Evolutionary conservation across 2,888 invertebrate species (phyloP).

Genomic region (Orthosia incerta): DNA sequence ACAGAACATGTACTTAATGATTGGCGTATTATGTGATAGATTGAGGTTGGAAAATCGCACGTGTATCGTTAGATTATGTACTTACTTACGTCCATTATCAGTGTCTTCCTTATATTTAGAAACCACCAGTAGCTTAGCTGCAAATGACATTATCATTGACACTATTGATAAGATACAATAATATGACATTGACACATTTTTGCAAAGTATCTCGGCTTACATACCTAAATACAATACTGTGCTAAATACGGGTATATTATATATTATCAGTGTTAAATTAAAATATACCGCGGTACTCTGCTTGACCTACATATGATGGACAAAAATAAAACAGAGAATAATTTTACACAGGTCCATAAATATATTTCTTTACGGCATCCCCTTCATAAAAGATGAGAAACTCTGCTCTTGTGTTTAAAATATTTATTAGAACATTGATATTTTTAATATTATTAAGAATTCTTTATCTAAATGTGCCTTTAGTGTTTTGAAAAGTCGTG

Average conservation of each 20-base stretch:
- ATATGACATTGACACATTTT: slow-evolving; percentile 77
- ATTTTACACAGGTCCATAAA: slow-evolving; percentile 59
- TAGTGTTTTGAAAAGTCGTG: slow-evolving; percentile 33
- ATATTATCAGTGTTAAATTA: slow-evolving; percentile 61
- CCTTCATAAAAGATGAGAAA: slow-evolving; percentile 43
- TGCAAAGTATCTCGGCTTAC: slow-evolving; percentile 60
- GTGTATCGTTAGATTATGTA: slow-evolving; percentile 4
- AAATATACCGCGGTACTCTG: slow-evolving; percentile 48
- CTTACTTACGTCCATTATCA: slow-evolving; percentile 24
- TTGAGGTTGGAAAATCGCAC: background rate
- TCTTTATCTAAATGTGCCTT: background rate
- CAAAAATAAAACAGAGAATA: slow-evolving; percentile 63
- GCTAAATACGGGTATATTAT: slow-evolving; percentile 20
- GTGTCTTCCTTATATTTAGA: slow-evolving; percentile 47
- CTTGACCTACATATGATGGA: slow-evolving; percentile 60
- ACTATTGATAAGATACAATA: slow-evolving; percentile 75
- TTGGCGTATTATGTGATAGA: background rate
- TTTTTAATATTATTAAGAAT: background rate
- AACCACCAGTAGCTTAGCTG: slow-evolving; percentile 40
- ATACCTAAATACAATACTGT: slow-evolving; percentile 38
- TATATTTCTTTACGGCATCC: slow-evolving; percentile 60
- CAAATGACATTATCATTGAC: slow-evolving; percentile 70
- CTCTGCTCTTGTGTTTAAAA: slow-evolving; percentile 18
- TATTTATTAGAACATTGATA: background rate
- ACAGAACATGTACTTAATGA: background rate